Evolutionary conservation across 2,797 vertebrate genomes (phyloP).

Genomic region (Catostomus latipinnis): DNA sequence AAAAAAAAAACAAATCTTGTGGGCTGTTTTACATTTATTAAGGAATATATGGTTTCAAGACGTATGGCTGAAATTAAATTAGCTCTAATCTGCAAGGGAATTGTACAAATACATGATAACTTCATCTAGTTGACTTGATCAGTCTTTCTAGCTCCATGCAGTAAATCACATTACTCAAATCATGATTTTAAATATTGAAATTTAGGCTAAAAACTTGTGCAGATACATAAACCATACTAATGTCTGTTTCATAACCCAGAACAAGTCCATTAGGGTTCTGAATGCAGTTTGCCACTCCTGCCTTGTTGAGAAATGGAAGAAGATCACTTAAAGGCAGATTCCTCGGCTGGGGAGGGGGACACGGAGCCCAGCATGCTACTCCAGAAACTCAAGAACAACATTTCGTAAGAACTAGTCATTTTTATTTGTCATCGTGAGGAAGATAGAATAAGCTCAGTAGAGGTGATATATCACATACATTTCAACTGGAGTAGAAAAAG

Average conservation of each 20-base stretch:
- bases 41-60: too few relatives aligned
- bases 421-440: background rate
- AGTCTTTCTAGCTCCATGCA: background rate
- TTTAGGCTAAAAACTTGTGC: background rate
- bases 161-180: background rate
- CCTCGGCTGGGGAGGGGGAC: constrained; percentile 66
- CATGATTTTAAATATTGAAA: background rate
- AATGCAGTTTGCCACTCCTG: constrained; percentile 57
- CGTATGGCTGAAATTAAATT: too few relatives aligned
- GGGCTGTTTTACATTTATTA: too few relatives aligned
- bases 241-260: constrained; percentile 15
- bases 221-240: background rate
- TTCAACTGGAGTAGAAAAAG: background rate
- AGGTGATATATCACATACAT: background rate
- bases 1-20: too few relatives aligned
- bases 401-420: constrained; percentile 83
- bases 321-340: constrained; percentile 72
- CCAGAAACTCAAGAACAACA: constrained; percentile 86
- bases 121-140: background rate
- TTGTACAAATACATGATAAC: too few relatives aligned
- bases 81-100: too few relatives aligned
- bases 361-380: constrained; percentile 87
- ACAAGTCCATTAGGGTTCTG: constrained; percentile 50
- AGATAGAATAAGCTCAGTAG: background rate
- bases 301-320: constrained; percentile 79